phyloP scores from a whole-genome alignment of 2,797 vertebrate genomes.

The Lepidocolaptes lacrymiger region DNA sequence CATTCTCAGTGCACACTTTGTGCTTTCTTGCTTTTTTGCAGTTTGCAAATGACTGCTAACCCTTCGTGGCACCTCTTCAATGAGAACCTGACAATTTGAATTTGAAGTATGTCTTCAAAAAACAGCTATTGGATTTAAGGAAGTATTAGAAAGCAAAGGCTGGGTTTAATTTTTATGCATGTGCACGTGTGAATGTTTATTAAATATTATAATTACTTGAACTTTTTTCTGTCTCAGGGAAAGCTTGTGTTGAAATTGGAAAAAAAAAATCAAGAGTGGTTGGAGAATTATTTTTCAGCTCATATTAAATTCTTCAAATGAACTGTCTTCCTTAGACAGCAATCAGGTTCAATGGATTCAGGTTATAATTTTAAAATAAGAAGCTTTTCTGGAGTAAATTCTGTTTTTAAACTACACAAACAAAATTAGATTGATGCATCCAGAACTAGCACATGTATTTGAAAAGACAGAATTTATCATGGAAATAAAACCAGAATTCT shows the following conservation, averaged over 20 bases:
- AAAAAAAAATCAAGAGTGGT: not conserved
- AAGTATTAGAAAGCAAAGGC: not conserved
- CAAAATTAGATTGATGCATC: not conserved
- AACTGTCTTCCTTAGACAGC: not conserved
- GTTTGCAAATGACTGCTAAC: not conserved
- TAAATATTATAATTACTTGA: not conserved
- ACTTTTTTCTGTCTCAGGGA: not conserved
- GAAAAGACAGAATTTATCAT: not conserved
- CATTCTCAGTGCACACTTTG: not conserved
- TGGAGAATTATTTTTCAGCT: not conserved
- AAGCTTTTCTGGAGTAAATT: not conserved
- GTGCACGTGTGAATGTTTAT: not conserved
- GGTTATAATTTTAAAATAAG: not conserved
- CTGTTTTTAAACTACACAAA: not conserved
- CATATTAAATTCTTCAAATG: not conserved
- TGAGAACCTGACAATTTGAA: not conserved
- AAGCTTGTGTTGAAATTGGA: not conserved
- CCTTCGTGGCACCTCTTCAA: not conserved
- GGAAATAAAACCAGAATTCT: not conserved
- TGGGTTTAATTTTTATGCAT: not conserved
- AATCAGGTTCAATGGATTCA: not conserved
- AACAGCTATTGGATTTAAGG: not conserved
- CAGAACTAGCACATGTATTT: not conserved
- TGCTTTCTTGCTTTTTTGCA: not conserved
- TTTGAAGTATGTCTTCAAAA: not conserved